Percentiles rank a stretch among this genome's conserved stretches.
These are phyloP conservation scores for Pogonocichla stellata DNA, from an alignment of 2,113 vertebrate species.

Conservation along the genomic window DNA sequence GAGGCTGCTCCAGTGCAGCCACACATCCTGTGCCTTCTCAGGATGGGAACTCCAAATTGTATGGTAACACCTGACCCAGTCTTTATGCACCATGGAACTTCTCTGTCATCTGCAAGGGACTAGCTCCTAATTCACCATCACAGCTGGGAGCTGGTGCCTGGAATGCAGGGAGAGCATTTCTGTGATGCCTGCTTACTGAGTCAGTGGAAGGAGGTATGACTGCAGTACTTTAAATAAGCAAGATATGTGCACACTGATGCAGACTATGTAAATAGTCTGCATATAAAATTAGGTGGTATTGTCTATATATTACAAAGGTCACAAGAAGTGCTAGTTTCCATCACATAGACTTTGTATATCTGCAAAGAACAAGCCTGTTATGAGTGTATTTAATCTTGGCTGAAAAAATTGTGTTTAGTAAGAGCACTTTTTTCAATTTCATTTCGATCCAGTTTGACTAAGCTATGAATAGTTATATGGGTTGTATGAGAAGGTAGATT, in stretches of 20 bases:
- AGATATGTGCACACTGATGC: background rate
- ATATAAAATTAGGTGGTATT: background rate
- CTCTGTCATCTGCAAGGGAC: background rate
- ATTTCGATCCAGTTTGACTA: background rate
- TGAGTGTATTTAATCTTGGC: background rate
- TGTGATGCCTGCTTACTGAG: accelerated
- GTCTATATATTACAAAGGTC: background rate
- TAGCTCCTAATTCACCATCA: background rate
- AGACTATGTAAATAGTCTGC: background rate
- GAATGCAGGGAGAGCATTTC: background rate
- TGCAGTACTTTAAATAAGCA: background rate
- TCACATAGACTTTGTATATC: background rate
- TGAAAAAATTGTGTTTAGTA: background rate
- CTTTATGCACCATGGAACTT: no score
- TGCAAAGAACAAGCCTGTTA: background rate
- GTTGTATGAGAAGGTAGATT: background rate
- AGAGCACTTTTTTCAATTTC: background rate
- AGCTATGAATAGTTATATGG: background rate
- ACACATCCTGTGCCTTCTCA: accelerated
- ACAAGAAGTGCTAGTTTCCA: background rate
- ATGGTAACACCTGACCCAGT: background rate
- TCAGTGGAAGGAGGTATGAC: background rate
- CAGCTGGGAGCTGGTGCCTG: background rate
- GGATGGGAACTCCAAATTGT: background rate
- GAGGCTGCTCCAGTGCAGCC: background rate